Percentiles rank a stretch among this genome's conserved stretches.
Evolutionary conservation across 2,888 invertebrate genomes (phyloP).

Genomic region (Schizaphis graminum): DNA sequence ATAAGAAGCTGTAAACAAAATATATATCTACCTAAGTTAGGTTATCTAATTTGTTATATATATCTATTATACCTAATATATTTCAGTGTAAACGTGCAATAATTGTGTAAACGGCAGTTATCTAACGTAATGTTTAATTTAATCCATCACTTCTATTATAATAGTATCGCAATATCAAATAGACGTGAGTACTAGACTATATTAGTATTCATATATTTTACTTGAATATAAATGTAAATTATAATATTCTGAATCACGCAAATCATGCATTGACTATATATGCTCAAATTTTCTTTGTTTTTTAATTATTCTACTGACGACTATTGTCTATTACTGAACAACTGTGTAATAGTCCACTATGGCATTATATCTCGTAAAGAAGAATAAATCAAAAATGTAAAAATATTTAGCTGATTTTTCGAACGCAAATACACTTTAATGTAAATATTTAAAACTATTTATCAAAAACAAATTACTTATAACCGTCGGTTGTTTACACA

Average conservation of each 20-base stretch:
- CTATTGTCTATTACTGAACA: neutral
- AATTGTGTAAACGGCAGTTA: too few species aligned
- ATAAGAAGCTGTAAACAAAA: neutral
- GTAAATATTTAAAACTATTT: neutral
- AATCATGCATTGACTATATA: neutral
- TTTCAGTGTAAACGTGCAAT: neutral
- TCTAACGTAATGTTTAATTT: neutral
- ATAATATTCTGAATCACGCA: neutral
- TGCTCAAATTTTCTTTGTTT: neutral
- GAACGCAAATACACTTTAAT: neutral
- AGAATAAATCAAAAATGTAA: neutral
- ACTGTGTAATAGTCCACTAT: neutral
- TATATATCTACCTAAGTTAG: neutral
- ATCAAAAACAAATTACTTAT: neutral
- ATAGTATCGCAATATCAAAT: neutral
- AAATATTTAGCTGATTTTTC: neutral
- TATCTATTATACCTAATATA: neutral
- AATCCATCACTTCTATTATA: neutral
- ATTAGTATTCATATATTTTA: neutral
- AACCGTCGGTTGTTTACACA: neutral
- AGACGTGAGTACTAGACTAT: neutral
- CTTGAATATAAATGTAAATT: neutral
- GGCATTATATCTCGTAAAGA: neutral
- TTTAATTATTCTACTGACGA: neutral
- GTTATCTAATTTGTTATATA: neutral